phyloP scores from a whole-genome alignment of 2,797 vertebrate species.

The Bradypus variegatus region DNA sequence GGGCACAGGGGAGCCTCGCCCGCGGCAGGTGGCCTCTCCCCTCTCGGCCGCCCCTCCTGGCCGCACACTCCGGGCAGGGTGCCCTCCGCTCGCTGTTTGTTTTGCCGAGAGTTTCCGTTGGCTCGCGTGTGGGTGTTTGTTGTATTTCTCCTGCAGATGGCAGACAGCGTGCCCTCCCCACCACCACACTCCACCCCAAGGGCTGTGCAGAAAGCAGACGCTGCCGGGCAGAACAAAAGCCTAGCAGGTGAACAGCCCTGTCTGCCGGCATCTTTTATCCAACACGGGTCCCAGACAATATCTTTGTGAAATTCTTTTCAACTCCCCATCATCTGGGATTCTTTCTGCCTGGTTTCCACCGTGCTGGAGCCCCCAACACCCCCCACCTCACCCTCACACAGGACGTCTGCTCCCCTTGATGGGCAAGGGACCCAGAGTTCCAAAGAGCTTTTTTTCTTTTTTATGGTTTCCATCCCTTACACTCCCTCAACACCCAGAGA shows the following conservation, averaged over 20 bases:
- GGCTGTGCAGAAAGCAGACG: constrained; percentile 11
- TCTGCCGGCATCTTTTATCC: constrained; percentile 42
- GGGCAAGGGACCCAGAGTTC: neutral
- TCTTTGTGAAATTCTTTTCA: constrained; percentile 52
- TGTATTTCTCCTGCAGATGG: constrained; percentile 65
- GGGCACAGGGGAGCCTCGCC: neutral
- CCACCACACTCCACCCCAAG: constrained; percentile 6
- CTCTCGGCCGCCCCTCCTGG: neutral
- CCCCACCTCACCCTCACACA: neutral
- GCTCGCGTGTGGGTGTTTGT: constrained; percentile 61
- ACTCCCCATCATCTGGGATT: neutral
- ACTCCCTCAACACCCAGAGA: neutral
- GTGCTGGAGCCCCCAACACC: neutral
- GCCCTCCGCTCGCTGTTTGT: constrained; percentile 43
- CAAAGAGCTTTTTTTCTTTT: neutral
- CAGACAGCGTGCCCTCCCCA: constrained; percentile 44
- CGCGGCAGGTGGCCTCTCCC: constrained; percentile 32
- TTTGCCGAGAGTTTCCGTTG: constrained; percentile 67
- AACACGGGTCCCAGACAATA: constrained; percentile 34
- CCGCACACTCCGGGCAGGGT: neutral
- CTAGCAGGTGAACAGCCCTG: constrained; percentile 47
- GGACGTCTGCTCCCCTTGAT: neutral
- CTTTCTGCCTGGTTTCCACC: neutral
- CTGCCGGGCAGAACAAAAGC: constrained; percentile 55
- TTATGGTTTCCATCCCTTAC: neutral